Percentiles rank a stretch among this genome's conserved stretches.
These are phyloP conservation scores for Callyntrura sp. DNA, from an alignment of 2,888 invertebrate genomes.

Conservation along the genomic window DNA sequence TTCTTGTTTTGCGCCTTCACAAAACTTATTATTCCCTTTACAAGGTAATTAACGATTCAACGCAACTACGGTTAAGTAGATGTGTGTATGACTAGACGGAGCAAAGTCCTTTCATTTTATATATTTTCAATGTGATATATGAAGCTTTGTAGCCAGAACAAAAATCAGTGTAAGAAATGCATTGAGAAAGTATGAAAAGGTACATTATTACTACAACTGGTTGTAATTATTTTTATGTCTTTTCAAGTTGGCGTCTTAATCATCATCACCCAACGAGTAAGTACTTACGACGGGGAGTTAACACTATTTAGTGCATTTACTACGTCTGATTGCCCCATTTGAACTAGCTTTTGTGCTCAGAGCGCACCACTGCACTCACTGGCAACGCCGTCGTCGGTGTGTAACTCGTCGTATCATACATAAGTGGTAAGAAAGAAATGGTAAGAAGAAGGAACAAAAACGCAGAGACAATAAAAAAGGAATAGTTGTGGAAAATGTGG, in stretches of 20 bases:
- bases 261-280: slow-evolving; percentile 2
- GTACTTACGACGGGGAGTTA: slow-evolving; percentile 22
- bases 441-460: slow-evolving; percentile 26
- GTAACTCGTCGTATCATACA: neutral
- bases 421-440: neutral
- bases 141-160: slow-evolving; percentile 29
- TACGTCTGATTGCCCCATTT: slow-evolving; percentile 54
- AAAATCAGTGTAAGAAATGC: slow-evolving; percentile 31
- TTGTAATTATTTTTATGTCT: slow-evolving; percentile 58
- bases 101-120: neutral
- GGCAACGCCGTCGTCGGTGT: neutral
- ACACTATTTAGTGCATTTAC: slow-evolving; percentile 20
- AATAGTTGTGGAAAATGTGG: slow-evolving; percentile 69
- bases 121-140: slow-evolving; percentile 44
- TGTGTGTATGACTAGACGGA: neutral
- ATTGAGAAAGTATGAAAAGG: slow-evolving; percentile 9
- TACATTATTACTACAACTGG: slow-evolving; percentile 55
- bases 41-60: slow-evolving; percentile 29
- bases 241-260: slow-evolving; percentile 46
- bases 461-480: slow-evolving; percentile 55
- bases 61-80: neutral
- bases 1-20: neutral
- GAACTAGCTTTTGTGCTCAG: slow-evolving; percentile 15
- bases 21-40: neutral
- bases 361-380: neutral